A percentile compares a stretch with the other conserved stretches of the same genome.
phyloP scores from a whole-genome alignment of 2,797 vertebrate species.

The Acomys russatus region DNA sequence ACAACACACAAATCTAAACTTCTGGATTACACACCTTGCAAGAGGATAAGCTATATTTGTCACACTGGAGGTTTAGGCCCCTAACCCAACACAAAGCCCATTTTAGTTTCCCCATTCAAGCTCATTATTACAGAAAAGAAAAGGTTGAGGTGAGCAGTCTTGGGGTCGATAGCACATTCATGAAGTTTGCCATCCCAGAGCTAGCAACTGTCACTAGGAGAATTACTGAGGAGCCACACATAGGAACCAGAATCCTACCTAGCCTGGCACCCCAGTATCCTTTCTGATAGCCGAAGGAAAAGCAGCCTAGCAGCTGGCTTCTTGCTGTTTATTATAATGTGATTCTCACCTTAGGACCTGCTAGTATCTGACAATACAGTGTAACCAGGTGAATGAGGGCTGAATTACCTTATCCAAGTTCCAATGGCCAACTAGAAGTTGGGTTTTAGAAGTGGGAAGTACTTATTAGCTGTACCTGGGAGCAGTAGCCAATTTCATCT shows the following conservation, averaged over 20 bases:
- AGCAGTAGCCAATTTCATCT: not conserved
- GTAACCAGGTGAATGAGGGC: not conserved
- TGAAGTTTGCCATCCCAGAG: not conserved
- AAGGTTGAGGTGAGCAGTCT: not conserved
- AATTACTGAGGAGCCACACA: not conserved
- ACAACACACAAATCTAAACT: slow-evolving; percentile 1
- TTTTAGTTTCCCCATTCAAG: not conserved
- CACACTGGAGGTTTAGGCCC: not conserved
- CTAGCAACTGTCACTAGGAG: not conserved
- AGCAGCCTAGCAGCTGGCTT: not conserved
- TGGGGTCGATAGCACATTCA: not conserved
- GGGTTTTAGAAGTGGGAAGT: not conserved
- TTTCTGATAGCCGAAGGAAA: not conserved
- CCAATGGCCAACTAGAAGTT: not conserved
- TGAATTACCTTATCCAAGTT: slow-evolving; percentile 7
- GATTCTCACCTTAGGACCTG: not conserved
- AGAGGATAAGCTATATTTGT: not conserved
- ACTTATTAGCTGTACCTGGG: not conserved
- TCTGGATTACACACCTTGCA: slow-evolving; percentile 15
- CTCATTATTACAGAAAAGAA: not conserved
- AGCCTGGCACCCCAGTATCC: not conserved
- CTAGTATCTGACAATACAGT: not conserved
- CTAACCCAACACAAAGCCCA: not conserved
- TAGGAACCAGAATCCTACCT: slow-evolving; percentile 14
- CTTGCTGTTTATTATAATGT: not conserved